Conservation (phyloP, 2,113 vertebrate genomes). For the Nothocercus nigrocapillus region DNA sequence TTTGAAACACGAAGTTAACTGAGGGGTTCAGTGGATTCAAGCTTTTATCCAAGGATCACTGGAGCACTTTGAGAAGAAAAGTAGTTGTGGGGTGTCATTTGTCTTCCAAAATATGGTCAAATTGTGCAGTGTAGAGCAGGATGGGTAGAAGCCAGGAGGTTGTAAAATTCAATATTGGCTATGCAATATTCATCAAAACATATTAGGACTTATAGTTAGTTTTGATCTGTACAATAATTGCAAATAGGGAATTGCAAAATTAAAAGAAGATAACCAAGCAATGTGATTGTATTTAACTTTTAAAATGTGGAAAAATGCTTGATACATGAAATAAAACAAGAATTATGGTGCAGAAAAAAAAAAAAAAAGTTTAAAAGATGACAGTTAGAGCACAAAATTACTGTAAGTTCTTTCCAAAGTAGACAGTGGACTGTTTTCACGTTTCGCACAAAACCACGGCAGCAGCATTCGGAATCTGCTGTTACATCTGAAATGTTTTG, state of each 20-base stretch:
- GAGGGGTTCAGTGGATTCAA: not conserved
- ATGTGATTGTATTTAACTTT: not conserved
- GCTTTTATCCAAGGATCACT: not conserved
- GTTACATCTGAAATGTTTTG: not conserved
- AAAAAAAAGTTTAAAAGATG: not conserved
- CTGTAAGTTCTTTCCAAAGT: not conserved
- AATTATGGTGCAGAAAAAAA: not conserved
- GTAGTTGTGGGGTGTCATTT: not conserved
- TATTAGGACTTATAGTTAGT: not conserved
- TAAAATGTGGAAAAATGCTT: not conserved
- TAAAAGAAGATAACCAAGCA: not conserved
- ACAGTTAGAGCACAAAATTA: not conserved
- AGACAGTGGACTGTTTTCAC: not conserved
- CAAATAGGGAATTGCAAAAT: not conserved
- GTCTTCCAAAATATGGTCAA: not conserved
- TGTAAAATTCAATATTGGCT: constrained; percentile 4
- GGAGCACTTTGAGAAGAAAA: constrained; percentile 21
- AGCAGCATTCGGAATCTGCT: not conserved
- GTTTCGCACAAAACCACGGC: not conserved
- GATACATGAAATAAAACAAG: not conserved
- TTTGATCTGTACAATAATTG: not conserved
- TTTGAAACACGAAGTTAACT: not conserved
- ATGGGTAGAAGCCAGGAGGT: not conserved
- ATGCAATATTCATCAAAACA: not conserved
- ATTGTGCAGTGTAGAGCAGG: not conserved